A percentile compares a stretch with the other conserved stretches of the same genome.
Evolutionary conservation across 2,888 invertebrate genomes (phyloP).

Genomic region (Chalcis sispes): DNA sequence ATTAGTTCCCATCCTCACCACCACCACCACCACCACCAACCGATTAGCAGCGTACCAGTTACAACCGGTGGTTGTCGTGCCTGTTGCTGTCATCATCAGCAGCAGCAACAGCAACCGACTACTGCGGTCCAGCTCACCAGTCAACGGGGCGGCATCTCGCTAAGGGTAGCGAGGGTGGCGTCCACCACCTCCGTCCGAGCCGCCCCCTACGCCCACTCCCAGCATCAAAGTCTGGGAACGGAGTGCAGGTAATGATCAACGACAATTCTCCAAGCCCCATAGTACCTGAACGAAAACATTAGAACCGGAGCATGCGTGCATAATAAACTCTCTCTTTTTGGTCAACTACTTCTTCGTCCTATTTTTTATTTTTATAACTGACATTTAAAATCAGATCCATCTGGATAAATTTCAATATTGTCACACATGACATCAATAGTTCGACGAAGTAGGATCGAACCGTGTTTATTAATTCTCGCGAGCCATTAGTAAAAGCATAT

Average conservation of each 20-base stretch:
- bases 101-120: conserved; percentile 64
- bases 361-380: neutral
- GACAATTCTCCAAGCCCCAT: neutral
- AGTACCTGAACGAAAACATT: too few species aligned
- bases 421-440: too few species aligned
- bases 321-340: neutral
- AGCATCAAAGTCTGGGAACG: conserved; percentile 75
- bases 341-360: neutral
- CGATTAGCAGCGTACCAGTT: conserved; percentile 41
- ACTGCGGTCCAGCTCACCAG: conserved; percentile 72
- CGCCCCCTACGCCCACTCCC: conserved; percentile 76
- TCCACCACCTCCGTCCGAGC: conserved; percentile 76
- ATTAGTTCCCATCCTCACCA: conserved; percentile 62
- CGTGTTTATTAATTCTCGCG: too few species aligned
- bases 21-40: conserved; percentile 65
- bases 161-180: conserved; percentile 76
- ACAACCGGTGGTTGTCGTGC: conserved; percentile 68
- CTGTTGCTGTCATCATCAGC: conserved; percentile 70
- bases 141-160: conserved; percentile 74
- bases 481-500: too few species aligned
- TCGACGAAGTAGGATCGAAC: too few species aligned
- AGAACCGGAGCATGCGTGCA: too few species aligned
- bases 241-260: conserved; percentile 72
- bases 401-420: too few species aligned
- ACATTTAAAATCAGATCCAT: neutral